Conservation (phyloP, 2,797 vertebrate genomes). For the Pyrocephalus nanus region DNA sequence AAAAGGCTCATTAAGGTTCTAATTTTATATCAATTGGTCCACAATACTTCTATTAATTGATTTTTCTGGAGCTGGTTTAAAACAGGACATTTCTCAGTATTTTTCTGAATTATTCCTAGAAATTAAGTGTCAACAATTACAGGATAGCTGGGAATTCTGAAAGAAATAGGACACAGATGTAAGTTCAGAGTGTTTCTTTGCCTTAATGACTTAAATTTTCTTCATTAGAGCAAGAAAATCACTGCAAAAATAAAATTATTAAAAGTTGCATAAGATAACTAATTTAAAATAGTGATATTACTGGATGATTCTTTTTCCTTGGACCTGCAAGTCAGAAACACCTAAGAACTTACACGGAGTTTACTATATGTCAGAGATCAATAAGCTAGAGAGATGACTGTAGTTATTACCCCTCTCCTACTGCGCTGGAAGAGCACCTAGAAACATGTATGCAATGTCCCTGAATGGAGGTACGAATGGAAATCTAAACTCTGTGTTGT, state of each 20-base stretch:
- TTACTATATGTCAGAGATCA: not conserved
- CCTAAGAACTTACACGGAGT: not conserved
- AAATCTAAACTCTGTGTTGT: not conserved
- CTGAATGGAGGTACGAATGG: not conserved
- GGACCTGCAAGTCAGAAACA: not conserved
- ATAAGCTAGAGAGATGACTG: not conserved
- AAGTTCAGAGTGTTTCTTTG: not conserved
- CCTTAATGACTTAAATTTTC: not conserved
- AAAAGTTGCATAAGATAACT: not conserved
- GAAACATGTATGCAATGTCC: not conserved
- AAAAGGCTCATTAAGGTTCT: not conserved
- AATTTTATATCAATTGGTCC: not conserved
- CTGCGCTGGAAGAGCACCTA: not conserved
- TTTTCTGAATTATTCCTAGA: not conserved
- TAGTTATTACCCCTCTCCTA: not conserved
- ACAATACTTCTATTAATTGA: not conserved
- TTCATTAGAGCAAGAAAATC: not conserved
- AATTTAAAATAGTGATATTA: not conserved
- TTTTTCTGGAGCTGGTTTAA: not conserved
- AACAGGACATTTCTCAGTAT: not conserved
- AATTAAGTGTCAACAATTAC: not conserved
- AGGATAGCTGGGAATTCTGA: not conserved
- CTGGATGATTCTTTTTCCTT: fast-evolving
- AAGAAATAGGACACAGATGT: not conserved
- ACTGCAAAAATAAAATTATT: not conserved